A percentile compares a stretch with the other conserved stretches of the same genome.
phyloP scores from a whole-genome alignment of 1,140 invertebrate genomes.

The Hormaphis cornu region DNA sequence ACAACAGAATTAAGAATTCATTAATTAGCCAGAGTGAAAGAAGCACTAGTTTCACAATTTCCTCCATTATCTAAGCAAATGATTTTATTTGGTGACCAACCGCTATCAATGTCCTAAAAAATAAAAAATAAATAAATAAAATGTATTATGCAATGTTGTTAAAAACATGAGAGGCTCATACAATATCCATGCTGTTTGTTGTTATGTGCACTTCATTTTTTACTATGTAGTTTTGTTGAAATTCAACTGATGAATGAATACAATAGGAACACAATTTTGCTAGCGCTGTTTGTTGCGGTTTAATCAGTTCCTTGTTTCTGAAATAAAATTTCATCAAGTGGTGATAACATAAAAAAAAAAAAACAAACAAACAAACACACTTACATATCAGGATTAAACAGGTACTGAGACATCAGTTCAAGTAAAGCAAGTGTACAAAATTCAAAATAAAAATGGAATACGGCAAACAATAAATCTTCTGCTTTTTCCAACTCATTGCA shows the following conservation, averaged over 20 bases:
- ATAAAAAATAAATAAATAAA: background rate
- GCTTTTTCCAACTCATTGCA: slow-evolving; percentile 55
- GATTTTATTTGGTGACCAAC: slow-evolving; percentile 37
- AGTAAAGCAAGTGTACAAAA: slow-evolving; percentile 70
- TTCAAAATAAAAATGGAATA: slow-evolving; percentile 83
- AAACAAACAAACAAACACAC: no score
- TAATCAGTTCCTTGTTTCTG: slow-evolving; percentile 49
- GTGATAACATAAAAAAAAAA: no score
- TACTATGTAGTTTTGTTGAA: slow-evolving; percentile 34
- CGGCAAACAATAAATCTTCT: slow-evolving; percentile 71
- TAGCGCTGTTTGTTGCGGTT: slow-evolving; percentile 63
- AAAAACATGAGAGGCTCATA: background rate
- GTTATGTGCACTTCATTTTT: slow-evolving; percentile 31
- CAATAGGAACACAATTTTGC: slow-evolving; percentile 67
- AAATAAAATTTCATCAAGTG: no score
- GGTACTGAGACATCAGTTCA: slow-evolving; percentile 63
- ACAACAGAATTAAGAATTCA: no score
- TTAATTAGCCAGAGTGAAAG: no score
- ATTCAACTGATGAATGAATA: slow-evolving; percentile 58
- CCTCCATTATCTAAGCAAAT: slow-evolving; percentile 34
- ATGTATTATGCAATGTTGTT: background rate
- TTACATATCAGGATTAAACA: slow-evolving; percentile 49
- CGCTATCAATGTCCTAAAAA: slow-evolving; percentile 34
- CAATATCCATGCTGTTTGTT: slow-evolving; percentile 29
- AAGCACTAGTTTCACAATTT: background rate